Base-by-base conservation (phyloP, 2,113 vertebrate genomes). In the Gymnarchus niloticus region DNA sequence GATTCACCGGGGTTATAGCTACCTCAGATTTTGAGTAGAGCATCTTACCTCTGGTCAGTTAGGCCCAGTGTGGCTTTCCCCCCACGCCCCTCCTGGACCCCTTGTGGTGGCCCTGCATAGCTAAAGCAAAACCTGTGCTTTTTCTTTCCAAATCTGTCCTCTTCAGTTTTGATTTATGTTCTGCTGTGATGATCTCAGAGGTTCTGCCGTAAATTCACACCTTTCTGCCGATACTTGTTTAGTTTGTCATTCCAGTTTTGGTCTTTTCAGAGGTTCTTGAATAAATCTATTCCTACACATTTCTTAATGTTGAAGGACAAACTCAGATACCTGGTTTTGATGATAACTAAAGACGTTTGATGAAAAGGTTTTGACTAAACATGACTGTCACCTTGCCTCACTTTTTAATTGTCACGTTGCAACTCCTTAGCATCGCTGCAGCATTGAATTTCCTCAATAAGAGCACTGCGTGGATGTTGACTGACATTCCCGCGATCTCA, bases 1-100 rank as follows among this genome's bases (percentile, higher is more conserved):
- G 59, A 19, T 77, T 56, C 44, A n/a, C n/a, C 52, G 33, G 33
- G 49, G 51, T 61, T 83, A 21, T 19, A 76, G 81, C 61, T 73
- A 25, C n/a, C n/a, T n/a, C 23, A 48, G 59, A 9, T 44, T 28
- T 12, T 28, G 25, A 54, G 48, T 56, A 37, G 61, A 25, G 25
- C 1, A 48, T 77, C 25, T 76, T 21, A 41, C 61, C 17, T 86
- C 61, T 83, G 57, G 83, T 83, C 81, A 59, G 56, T 86, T 65
- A 86, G n/a, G 33, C n/a, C 56, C 23, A 6, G 54, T 51, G 49
- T 33, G 57, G n/a, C 21, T 41, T 28, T 17, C 28, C 59, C 52
- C 56, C 78, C 78, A 65, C 4, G 23, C 46, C 33, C 46, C 81
- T 1, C 78, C n/a, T 14, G 8, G 9, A 51, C n/a, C 78, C 19